These are phyloP conservation scores for Abscondita cerata DNA, from an alignment of 2,888 invertebrate species.

Conservation along the genomic window DNA sequence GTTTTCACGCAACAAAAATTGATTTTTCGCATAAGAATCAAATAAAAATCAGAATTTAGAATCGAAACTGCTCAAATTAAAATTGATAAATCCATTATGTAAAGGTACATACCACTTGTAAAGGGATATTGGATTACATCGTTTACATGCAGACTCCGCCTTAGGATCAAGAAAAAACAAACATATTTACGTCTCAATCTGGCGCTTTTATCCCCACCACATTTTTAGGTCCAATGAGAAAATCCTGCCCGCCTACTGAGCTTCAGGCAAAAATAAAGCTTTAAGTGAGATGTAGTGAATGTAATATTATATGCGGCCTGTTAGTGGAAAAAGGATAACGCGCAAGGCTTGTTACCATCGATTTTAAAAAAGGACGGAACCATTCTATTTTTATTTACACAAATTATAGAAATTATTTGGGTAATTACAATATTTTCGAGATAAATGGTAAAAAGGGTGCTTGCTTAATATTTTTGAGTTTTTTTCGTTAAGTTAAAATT, in stretches of 20 bases:
- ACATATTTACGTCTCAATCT: slow-evolving; percentile 61
- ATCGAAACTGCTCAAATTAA: slow-evolving; percentile 26
- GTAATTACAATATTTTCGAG: too few species aligned
- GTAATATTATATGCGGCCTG: slow-evolving; percentile 9
- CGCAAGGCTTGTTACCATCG: slow-evolving; percentile 29
- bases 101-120: slow-evolving; percentile 53
- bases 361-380: slow-evolving; percentile 27
- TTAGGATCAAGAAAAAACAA: slow-evolving; percentile 54
- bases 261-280: slow-evolving; percentile 49
- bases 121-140: slow-evolving; percentile 54
- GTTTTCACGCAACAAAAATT: too few species aligned
- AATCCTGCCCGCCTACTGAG: slow-evolving; percentile 49
- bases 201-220: slow-evolving; percentile 49
- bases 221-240: slow-evolving; percentile 33
- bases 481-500: too few species aligned
- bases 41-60: slow-evolving; percentile 9
- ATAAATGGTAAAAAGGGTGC: too few species aligned
- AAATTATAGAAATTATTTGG: too few species aligned
- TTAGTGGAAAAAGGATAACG: slow-evolving; percentile 19
- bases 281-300: slow-evolving; percentile 51
- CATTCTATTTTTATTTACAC: too few species aligned
- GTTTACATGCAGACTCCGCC: slow-evolving; percentile 54
- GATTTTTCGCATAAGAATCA: too few species aligned
- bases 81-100: slow-evolving; percentile 58
- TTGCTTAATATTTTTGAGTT: too few species aligned